Evolutionary conservation across 2,113 vertebrate genomes (phyloP).

Genomic region (Scatophagus argus): DNA sequence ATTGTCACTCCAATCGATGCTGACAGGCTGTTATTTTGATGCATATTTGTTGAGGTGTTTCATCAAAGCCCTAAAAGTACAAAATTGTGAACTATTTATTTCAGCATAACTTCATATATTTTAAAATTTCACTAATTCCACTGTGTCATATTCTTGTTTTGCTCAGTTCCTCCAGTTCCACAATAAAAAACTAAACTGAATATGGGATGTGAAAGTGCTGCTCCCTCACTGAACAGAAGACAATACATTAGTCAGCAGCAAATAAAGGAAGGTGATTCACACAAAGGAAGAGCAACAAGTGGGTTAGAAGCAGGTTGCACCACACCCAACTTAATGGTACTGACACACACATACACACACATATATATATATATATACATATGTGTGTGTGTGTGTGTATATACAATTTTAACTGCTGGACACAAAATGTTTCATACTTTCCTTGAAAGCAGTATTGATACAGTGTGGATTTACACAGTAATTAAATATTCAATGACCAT

Average conservation of each 20-base stretch:
- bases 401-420: no score
- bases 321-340: neutral
- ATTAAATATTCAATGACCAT: no score
- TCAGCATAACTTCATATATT: neutral
- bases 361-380: neutral
- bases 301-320: neutral
- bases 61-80: no score
- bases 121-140: neutral
- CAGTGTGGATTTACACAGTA: no score
- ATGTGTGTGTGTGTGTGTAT: no score
- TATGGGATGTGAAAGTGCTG: slow-evolving; percentile 33
- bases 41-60: neutral
- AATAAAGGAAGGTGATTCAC: neutral
- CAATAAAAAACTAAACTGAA: neutral
- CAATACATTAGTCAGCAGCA: neutral
- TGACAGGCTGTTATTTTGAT: neutral
- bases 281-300: neutral
- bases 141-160: neutral
- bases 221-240: no score
- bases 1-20: neutral
- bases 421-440: no score
- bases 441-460: no score
- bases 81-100: no score
- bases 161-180: neutral
- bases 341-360: neutral